Percentiles rank a stretch among this genome's conserved stretches.
These are phyloP conservation scores for Drosophila funebris DNA, from an alignment of 1,140 invertebrate genomes.

Conservation along the genomic window DNA sequence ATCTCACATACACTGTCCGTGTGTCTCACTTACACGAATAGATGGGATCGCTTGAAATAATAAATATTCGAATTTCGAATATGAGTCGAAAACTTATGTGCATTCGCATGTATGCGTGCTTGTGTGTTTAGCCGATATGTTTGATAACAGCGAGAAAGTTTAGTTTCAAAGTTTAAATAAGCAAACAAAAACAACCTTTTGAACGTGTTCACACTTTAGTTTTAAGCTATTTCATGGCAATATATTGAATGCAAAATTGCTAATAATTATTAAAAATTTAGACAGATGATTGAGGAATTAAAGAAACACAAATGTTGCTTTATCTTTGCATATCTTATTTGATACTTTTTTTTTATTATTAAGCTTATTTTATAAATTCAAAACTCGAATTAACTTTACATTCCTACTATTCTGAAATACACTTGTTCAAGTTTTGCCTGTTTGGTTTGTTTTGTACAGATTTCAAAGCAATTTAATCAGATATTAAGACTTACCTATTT, in stretches of 20 bases:
- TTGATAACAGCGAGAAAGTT: constrained; percentile 45
- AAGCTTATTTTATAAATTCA: no score
- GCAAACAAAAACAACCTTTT: constrained; percentile 3
- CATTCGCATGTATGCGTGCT: not conserved
- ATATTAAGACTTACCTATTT: constrained; percentile 36
- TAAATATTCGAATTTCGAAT: constrained; percentile 46
- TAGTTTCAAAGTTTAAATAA: not conserved
- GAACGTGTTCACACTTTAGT: constrained; percentile 5
- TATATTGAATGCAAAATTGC: not conserved
- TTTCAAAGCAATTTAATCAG: no score
- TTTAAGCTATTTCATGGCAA: not conserved
- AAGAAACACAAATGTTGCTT: not conserved
- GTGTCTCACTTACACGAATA: constrained; percentile 31
- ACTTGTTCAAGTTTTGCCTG: no score
- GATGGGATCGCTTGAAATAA: constrained; percentile 29
- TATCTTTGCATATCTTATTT: not conserved
- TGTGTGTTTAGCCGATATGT: constrained; percentile 22
- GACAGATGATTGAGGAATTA: not conserved
- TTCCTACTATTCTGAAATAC: not conserved
- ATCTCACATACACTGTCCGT: constrained; percentile 58
- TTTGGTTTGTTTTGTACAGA: no score
- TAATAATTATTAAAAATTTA: not conserved
- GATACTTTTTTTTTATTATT: not conserved
- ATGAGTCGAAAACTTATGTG: not conserved
- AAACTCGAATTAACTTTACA: no score